phyloP scores from a whole-genome alignment of 2,888 invertebrate species.

The Harmothoe impar region DNA sequence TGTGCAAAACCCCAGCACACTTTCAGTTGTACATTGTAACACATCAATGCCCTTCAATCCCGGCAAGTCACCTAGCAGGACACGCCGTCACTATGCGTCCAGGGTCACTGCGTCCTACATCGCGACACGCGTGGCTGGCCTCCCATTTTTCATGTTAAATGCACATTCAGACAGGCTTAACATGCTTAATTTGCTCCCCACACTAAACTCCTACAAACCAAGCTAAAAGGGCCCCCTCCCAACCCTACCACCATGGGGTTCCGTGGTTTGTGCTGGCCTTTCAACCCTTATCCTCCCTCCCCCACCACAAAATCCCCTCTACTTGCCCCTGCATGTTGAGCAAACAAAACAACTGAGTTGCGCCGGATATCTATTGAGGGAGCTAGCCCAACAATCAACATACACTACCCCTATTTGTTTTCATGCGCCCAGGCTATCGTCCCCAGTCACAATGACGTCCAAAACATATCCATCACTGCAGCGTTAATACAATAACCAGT shows the following conservation, averaged over 20 bases:
- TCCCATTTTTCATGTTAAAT: conserved; percentile 39
- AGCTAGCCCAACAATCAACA: conserved; percentile 1
- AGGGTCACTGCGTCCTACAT: too few relatives aligned
- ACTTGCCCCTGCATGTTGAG: not conserved
- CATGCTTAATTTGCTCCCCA: conserved; percentile 39
- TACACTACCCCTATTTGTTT: conserved; percentile 1
- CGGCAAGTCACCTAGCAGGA: too few relatives aligned
- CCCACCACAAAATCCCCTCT: not conserved
- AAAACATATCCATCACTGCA: not conserved
- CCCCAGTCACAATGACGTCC: conserved; percentile 1
- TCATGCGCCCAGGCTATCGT: not conserved
- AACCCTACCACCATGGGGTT: not conserved
- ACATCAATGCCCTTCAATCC: too few relatives aligned
- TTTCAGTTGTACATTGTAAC: too few relatives aligned
- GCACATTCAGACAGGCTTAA: conserved; percentile 39
- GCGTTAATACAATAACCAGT: conserved; percentile 5
- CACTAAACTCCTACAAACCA: not conserved
- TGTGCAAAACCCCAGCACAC: too few relatives aligned
- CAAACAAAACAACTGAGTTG: conserved; percentile 23
- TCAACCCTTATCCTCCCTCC: not conserved
- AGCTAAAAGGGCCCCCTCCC: not conserved
- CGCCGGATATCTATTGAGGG: not conserved
- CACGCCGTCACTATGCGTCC: too few relatives aligned
- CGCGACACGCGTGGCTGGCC: not conserved
- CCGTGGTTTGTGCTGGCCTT: not conserved